A percentile compares a stretch with the other conserved stretches of the same genome.
phyloP scores from a whole-genome alignment of 2,113 vertebrate genomes.

The Paraplagusia blochii region DNA sequence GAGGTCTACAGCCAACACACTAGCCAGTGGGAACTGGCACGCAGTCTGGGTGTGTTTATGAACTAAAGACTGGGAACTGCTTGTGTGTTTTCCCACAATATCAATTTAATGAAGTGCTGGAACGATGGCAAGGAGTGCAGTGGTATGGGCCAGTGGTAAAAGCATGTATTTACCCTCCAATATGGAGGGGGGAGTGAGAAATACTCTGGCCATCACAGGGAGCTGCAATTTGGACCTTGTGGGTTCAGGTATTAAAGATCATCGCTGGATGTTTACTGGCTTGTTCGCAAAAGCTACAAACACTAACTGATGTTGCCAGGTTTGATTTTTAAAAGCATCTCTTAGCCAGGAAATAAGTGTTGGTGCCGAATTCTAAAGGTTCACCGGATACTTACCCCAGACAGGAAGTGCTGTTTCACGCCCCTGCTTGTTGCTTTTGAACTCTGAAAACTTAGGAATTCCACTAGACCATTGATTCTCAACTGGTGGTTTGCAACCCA shows the following conservation, averaged over 20 bases:
- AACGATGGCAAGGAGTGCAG: constrained; percentile 43
- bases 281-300: constrained; percentile 51
- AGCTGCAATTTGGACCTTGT: constrained; percentile 40
- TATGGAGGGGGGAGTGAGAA: constrained; percentile 40
- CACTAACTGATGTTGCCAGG: constrained; percentile 34
- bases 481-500: no score
- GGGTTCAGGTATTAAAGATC: constrained; percentile 49
- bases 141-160: constrained; percentile 40
- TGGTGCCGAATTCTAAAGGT: constrained; percentile 36
- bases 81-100: constrained; percentile 60
- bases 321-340: constrained; percentile 49
- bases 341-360: constrained; percentile 38
- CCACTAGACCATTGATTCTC: constrained; percentile 19
- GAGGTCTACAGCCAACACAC: constrained; percentile 35
- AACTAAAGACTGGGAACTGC: constrained; percentile 49
- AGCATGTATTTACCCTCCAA: constrained; percentile 46
- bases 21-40: constrained; percentile 50
- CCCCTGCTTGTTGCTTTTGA: constrained; percentile 36
- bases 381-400: constrained; percentile 24
- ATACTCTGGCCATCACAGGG: constrained; percentile 11
- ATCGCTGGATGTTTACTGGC: constrained; percentile 33
- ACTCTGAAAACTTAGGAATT: constrained; percentile 47
- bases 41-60: constrained; percentile 41
- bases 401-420: constrained; percentile 29
- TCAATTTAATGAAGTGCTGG: constrained; percentile 63